These are phyloP conservation scores for Melierax canorus DNA, from an alignment of 2,113 vertebrate genomes.

Conservation along the genomic window DNA sequence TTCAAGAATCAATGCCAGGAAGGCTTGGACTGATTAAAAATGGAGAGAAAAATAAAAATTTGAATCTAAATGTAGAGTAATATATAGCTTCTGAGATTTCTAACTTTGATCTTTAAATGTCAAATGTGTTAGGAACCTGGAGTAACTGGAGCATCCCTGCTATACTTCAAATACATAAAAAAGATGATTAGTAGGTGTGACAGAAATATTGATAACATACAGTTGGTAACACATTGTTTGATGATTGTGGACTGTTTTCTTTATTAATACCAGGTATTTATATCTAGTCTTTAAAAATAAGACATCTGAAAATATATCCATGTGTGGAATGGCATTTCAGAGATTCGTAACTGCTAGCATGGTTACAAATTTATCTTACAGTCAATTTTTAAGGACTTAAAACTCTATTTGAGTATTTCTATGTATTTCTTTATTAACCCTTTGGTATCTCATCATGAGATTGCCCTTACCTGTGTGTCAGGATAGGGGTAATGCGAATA, in stretches of 20 bases:
- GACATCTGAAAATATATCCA: not conserved
- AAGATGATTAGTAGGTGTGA: not conserved
- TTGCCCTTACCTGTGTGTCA: not conserved
- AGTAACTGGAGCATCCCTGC: not conserved
- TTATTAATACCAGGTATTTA: not conserved
- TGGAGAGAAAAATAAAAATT: not conserved
- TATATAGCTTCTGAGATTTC: not conserved
- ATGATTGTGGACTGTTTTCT: not conserved
- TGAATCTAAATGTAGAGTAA: not conserved
- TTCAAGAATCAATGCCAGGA: not conserved
- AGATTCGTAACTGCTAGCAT: not conserved
- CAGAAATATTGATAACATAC: not conserved
- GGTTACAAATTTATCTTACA: not conserved
- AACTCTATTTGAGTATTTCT: not conserved
- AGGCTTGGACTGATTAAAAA: not conserved
- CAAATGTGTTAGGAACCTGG: not conserved
- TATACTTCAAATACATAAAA: not conserved
- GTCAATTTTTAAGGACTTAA: not conserved
- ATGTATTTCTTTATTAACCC: not conserved
- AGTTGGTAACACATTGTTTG: not conserved
- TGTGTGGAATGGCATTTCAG: not conserved
- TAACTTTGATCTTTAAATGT: not conserved
- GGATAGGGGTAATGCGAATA: not conserved
- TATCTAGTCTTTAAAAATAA: not conserved
- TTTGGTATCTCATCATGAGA: fast-evolving